Base-by-base conservation (phyloP, 1,140 invertebrate genomes). In the Notospermus geniculatus region DNA sequence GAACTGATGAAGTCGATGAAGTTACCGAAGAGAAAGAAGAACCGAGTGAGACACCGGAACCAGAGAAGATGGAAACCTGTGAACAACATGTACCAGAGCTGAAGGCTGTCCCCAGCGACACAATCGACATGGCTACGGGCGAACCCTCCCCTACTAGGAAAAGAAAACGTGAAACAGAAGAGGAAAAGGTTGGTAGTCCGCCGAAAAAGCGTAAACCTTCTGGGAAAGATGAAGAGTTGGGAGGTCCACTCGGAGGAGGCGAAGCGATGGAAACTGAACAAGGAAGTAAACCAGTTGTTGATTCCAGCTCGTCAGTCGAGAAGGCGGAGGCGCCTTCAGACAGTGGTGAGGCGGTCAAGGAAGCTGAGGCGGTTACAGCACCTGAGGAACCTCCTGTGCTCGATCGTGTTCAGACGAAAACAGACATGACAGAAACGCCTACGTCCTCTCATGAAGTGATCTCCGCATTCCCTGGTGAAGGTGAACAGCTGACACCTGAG, bases 21-120 rank as follows among this genome's bases (percentile, higher is more conserved):
- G 32, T 52, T 28, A 54, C 43, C 32, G 52, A 45, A 9, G 11
- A 54, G 23, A 57, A 70, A 66, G 50, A 64, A 45, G 52, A 66
- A 62, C 46, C 52, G 59, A 46, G 50, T 43, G 39, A 61, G 53
- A 46, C 29, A 65, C 17, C 59, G 50, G 41, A 59, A 58, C 17
- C 39, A 50, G 29, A 22, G 36, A 45, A 15, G 50, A 39, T 53
- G 56, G 41, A 41, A 22, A 57, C 13, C 43, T 32, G 13, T n/a
- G 15, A 43, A n/a, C 30, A 19, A 23, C 15, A 28, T 52, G 30
- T 59, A 5, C 54, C 60, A 11, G 29, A 60, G 7, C 67, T 65
- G 43, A 64, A 65, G 56, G 39, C 55, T 23, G 15, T 29, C 9
- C n/a, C 39, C 30, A 46, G 57, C 30, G 61, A 60, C 22, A 32